A percentile compares a stretch with the other conserved stretches of the same genome.
Conservation (phyloP, 30 jellyfish, hydroid and myxozoan genomes). For the Hydra vulgaris region DNA sequence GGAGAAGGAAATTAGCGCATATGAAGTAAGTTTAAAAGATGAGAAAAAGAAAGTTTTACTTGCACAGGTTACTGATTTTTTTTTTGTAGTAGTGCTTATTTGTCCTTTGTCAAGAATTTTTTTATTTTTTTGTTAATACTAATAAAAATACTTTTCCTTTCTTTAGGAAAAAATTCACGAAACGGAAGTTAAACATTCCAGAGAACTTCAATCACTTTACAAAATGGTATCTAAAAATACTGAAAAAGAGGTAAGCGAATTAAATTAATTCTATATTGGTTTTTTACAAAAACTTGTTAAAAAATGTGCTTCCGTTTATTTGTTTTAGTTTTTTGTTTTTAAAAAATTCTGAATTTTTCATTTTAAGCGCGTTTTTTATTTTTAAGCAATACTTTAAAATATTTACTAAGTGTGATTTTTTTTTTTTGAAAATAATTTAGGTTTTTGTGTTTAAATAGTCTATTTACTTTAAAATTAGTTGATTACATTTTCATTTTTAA, state of each 20-base stretch:
- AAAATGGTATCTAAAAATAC: not conserved
- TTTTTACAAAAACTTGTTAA: not conserved
- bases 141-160: not conserved
- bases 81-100: too few relatives aligned
- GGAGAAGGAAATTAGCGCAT: constrained; percentile 11
- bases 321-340: too few relatives aligned
- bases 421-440: too few relatives aligned
- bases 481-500: too few relatives aligned
- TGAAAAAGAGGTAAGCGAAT: not conserved
- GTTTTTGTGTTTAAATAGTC: too few relatives aligned
- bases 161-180: not conserved
- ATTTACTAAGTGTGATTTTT: too few relatives aligned
- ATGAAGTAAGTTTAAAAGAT: constrained; percentile 13
- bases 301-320: not conserved
- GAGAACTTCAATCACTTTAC: not conserved
- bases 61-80: constrained; percentile 21
- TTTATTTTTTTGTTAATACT: too few relatives aligned
- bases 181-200: not conserved
- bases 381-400: too few relatives aligned
- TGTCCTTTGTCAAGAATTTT: too few relatives aligned
- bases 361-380: not conserved
- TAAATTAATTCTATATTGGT: too few relatives aligned
- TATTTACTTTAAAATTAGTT: too few relatives aligned
- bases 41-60: not conserved
- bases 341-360: not conserved